Conservation (phyloP, 2,888 invertebrate species). For the Dilophus febrilis region DNA sequence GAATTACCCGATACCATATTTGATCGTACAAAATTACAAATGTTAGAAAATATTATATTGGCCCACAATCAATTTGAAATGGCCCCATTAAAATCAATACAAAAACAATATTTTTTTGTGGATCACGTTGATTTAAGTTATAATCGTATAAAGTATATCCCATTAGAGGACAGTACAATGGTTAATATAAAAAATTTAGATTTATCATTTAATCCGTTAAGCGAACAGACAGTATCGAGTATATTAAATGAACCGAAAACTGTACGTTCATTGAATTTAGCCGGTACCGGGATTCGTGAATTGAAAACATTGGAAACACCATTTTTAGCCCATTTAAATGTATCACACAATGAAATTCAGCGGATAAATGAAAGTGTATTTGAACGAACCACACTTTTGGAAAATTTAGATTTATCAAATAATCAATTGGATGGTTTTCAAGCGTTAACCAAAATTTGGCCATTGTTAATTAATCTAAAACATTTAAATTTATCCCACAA, state of each 20-base stretch:
- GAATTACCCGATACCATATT: conserved; percentile 71
- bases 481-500: conserved; percentile 67
- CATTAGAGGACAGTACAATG: conserved; percentile 69
- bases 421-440: conserved; percentile 47
- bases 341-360: conserved; percentile 58
- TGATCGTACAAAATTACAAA: conserved; percentile 59
- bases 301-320: conserved; percentile 65
- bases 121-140: conserved; percentile 60
- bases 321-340: conserved; percentile 58
- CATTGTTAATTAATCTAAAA: conserved; percentile 51
- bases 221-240: conserved; percentile 52
- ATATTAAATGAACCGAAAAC: conserved; percentile 80
- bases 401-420: conserved; percentile 57
- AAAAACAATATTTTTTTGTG: conserved; percentile 69
- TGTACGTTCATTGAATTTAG: conserved; percentile 61
- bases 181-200: conserved; percentile 76
- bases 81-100: conserved; percentile 63
- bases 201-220: conserved; percentile 68
- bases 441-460: conserved; percentile 48
- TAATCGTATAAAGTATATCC: conserved; percentile 62
- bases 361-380: conserved; percentile 49
- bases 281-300: conserved; percentile 54
- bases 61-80: conserved; percentile 59
- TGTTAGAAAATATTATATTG: conserved; percentile 64
- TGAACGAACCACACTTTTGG: conserved; percentile 61